Conservation (phyloP, 2,888 invertebrate genomes). For the Tinea semifulvella region DNA sequence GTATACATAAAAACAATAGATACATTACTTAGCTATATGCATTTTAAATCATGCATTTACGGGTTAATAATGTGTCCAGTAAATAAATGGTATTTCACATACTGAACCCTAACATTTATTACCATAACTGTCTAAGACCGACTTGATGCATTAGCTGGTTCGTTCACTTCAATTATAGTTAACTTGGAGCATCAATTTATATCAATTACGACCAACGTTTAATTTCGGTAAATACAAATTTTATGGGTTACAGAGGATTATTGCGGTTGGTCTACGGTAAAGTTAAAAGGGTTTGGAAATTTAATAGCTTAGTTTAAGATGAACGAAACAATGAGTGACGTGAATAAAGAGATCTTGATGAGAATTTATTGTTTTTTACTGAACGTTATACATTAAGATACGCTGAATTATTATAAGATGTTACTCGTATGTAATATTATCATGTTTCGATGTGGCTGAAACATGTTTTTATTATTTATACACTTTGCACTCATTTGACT, state of each 20-base stretch:
- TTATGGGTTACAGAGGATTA: constrained; percentile 48
- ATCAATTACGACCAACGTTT: constrained; percentile 56
- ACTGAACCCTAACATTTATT: no score
- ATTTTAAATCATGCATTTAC: no score
- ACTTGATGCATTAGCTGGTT: constrained; percentile 24
- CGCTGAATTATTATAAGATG: no score
- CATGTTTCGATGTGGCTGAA: no score
- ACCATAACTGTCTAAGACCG: constrained; percentile 1
- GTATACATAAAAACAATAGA: no score
- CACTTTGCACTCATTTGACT: no score
- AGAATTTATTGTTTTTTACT: constrained; percentile 36
- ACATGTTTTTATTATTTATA: no score
- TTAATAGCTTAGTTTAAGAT: constrained; percentile 39
- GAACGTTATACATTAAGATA: not conserved
- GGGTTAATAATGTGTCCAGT: no score
- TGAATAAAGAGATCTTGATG: constrained; percentile 31
- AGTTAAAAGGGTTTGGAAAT: constrained; percentile 43
- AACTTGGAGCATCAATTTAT: constrained; percentile 62
- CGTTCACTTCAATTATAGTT: constrained; percentile 48
- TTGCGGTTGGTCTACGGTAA: constrained; percentile 33
- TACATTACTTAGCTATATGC: no score
- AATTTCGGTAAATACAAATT: constrained; percentile 63
- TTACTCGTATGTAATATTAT: no score
- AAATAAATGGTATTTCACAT: no score
- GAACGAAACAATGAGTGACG: constrained; percentile 26